Percentiles rank a stretch among this genome's conserved stretches.
These are phyloP conservation scores for Nephrocerus scutellatus DNA, from an alignment of 2,888 invertebrate genomes.

Conservation along the genomic window DNA sequence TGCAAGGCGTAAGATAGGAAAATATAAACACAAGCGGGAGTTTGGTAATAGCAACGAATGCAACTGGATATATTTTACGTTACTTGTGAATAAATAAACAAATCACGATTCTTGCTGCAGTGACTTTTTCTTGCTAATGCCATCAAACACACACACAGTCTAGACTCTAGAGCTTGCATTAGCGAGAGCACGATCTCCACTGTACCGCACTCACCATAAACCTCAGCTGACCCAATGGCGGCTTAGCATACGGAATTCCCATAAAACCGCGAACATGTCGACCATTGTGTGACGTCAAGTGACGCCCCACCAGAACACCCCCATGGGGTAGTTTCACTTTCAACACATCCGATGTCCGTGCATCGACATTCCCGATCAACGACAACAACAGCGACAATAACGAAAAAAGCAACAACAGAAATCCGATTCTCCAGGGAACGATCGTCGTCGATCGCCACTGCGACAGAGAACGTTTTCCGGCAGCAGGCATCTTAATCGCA, in stretches of 20 bases:
- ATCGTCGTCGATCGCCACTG: slow-evolving; percentile 2
- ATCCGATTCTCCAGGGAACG: slow-evolving; percentile 9
- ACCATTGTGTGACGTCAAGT: slow-evolving; percentile 53
- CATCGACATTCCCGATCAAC: slow-evolving; percentile 16
- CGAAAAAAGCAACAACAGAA: slow-evolving; percentile 9
- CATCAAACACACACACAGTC: too few relatives aligned
- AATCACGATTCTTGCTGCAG: too few relatives aligned
- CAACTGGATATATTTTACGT: too few relatives aligned
- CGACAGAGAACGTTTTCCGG: neutral
- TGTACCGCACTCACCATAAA: slow-evolving; percentile 62
- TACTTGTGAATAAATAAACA: too few relatives aligned
- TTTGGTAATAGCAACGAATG: too few relatives aligned
- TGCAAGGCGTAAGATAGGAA: too few relatives aligned
- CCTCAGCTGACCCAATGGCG: slow-evolving; percentile 56
- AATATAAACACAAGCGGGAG: too few relatives aligned
- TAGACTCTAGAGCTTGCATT: too few relatives aligned
- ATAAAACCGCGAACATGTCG: slow-evolving; percentile 56
- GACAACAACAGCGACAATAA: slow-evolving; percentile 5
- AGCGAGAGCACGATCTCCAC: too few relatives aligned
- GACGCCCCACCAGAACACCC: slow-evolving; percentile 53
- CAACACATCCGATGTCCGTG: slow-evolving; percentile 38
- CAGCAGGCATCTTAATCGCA: slow-evolving; percentile 11
- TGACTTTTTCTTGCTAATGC: too few relatives aligned
- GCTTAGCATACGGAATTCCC: slow-evolving; percentile 58
- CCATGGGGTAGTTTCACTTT: slow-evolving; percentile 42